Conservation (phyloP, 2,797 vertebrate species). For the Myioborus miniatus region DNA sequence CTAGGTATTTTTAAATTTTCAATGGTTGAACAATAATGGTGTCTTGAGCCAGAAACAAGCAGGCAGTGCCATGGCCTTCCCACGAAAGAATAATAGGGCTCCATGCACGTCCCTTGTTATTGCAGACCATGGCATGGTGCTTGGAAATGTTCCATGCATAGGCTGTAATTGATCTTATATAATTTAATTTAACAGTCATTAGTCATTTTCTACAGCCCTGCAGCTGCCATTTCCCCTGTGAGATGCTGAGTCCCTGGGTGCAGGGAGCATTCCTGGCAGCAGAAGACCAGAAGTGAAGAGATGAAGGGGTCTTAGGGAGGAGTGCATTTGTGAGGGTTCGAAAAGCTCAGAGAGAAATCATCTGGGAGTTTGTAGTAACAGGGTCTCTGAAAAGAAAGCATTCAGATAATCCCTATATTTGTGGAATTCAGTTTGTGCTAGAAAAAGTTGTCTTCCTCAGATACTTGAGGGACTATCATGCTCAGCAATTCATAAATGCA, state of each 20-base stretch:
- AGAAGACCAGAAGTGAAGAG: background rate
- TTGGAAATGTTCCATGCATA: conserved; percentile 34
- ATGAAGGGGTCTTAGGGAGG: background rate
- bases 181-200: conserved; percentile 48
- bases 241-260: background rate
- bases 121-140: background rate
- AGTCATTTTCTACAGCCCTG: background rate
- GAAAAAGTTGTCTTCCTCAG: background rate
- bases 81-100: background rate
- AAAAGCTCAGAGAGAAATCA: background rate
- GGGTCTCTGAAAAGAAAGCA: background rate
- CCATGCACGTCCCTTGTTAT: background rate
- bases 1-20: conserved; percentile 45
- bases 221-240: background rate
- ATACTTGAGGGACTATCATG: background rate
- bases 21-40: background rate
- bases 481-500: background rate
- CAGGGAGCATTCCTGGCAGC: background rate
- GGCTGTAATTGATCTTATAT: background rate
- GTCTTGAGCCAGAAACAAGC: conserved; percentile 7
- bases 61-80: background rate
- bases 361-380: background rate
- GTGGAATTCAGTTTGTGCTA: background rate
- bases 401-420: background rate
- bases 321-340: background rate